phyloP scores from a whole-genome alignment of 2,888 invertebrate genomes.

The Polyommatus iphigenia region DNA sequence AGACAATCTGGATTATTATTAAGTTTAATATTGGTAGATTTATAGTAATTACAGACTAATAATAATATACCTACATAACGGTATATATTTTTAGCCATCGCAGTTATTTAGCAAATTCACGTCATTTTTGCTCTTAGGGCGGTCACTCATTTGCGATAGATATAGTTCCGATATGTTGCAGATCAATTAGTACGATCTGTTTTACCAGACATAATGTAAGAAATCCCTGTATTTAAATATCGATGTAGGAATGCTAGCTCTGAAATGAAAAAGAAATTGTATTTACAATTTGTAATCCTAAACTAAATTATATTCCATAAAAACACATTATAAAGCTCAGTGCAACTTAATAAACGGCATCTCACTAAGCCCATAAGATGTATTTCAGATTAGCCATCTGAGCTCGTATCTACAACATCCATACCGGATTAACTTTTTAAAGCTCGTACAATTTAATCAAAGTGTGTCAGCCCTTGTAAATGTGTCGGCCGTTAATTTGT shows the following conservation, averaged over 20 bases:
- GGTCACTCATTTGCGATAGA: too few relatives aligned
- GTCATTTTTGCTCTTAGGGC: too few relatives aligned
- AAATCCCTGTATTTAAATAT: too few relatives aligned
- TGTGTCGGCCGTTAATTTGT: not conserved
- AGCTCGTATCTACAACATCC: constrained; percentile 15
- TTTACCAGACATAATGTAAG: too few relatives aligned
- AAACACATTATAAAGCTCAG: not conserved
- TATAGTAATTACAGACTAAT: too few relatives aligned
- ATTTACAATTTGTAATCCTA: not conserved
- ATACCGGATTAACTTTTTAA: constrained; percentile 19
- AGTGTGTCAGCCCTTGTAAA: not conserved
- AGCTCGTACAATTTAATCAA: constrained; percentile 17
- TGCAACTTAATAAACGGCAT: not conserved
- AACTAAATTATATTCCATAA: not conserved
- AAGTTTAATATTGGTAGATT: not conserved
- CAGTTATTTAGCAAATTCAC: too few relatives aligned
- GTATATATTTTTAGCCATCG: too few relatives aligned
- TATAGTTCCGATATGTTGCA: too few relatives aligned
- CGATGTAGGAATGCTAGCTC: too few relatives aligned
- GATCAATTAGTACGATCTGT: too few relatives aligned
- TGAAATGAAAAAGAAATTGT: not conserved
- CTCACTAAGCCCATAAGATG: not conserved
- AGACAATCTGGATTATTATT: not conserved
- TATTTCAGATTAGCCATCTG: constrained; percentile 18
- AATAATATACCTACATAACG: too few relatives aligned